Percentiles rank a stretch among this genome's conserved stretches.
Evolutionary conservation across 2,113 vertebrate species (phyloP).

Genomic region (Origma solitaria): DNA sequence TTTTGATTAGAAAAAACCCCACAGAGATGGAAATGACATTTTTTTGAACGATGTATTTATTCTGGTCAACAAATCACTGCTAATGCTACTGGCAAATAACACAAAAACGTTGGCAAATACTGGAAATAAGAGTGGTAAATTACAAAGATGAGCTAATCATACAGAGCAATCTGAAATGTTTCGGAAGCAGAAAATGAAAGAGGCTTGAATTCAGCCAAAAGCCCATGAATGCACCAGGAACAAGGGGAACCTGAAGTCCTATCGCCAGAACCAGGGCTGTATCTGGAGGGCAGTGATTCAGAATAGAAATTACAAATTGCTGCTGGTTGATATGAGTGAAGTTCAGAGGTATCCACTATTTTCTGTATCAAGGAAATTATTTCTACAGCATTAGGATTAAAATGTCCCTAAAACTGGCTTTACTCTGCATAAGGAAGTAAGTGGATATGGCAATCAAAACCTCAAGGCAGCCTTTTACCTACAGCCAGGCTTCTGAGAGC

Average conservation of each 20-base stretch:
- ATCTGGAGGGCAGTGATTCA: background rate
- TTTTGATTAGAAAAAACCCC: background rate
- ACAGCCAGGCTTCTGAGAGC: background rate
- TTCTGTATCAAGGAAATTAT: background rate
- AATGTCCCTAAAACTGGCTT: background rate
- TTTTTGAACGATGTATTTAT: background rate
- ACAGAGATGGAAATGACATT: background rate
- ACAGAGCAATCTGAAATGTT: background rate
- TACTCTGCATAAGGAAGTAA: background rate
- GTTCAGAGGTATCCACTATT: background rate
- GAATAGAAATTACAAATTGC: background rate
- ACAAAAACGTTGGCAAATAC: background rate
- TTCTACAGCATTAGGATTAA: background rate
- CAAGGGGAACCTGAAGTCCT: background rate
- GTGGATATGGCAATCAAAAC: background rate
- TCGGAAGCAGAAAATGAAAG: background rate
- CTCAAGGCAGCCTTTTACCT: background rate
- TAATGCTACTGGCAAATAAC: background rate
- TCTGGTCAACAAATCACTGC: background rate
- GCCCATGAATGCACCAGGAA: background rate
- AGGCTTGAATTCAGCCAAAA: background rate
- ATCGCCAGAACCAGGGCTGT: background rate
- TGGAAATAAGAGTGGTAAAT: background rate
- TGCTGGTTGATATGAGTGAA: background rate
- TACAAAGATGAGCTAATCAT: background rate